phyloP scores from a whole-genome alignment of 2,888 invertebrate genomes.

The Eupithecia subumbrata region DNA sequence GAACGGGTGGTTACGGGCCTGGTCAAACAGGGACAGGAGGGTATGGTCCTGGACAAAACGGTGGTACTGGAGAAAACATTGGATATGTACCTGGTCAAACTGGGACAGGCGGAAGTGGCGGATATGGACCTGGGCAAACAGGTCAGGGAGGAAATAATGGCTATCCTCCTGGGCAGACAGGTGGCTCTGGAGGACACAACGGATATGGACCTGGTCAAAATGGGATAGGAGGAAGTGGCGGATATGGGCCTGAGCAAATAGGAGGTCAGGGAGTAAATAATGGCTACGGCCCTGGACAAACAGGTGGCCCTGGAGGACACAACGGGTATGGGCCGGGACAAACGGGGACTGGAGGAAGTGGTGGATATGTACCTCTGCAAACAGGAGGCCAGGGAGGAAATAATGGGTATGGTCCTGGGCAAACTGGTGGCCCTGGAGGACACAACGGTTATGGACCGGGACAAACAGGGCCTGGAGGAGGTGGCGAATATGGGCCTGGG shows the following conservation, averaged over 20 bases:
- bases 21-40: conserved; percentile 9
- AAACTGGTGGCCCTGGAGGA: conserved; percentile 24
- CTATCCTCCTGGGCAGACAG: conserved; percentile 16
- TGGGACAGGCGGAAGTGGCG: conserved; percentile 12
- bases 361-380: conserved; percentile 35
- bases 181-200: conserved; percentile 25
- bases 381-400: conserved; percentile 25
- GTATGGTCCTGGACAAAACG: conserved; percentile 36
- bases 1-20: neutral
- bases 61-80: neutral
- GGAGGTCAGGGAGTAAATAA: conserved; percentile 16
- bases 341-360: conserved; percentile 23
- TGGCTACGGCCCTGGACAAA: conserved; percentile 37
- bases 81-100: conserved; percentile 37
- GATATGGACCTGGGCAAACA: conserved; percentile 3
- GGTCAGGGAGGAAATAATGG: conserved; percentile 14
- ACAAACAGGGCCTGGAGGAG: conserved; percentile 28
- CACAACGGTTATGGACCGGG: conserved; percentile 33
- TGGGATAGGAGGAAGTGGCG: conserved; percentile 18
- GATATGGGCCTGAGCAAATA: conserved; percentile 11
- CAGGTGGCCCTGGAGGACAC: conserved; percentile 22
- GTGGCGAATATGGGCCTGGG: conserved; percentile 33
- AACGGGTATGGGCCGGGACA: conserved; percentile 33
- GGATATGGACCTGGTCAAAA: conserved; percentile 34
- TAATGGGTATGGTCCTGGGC: conserved; percentile 37